A percentile compares a stretch with the other conserved stretches of the same genome.
Evolutionary conservation across 1,140 invertebrate genomes (phyloP).

Genomic region (Phymastichus coffea): DNA sequence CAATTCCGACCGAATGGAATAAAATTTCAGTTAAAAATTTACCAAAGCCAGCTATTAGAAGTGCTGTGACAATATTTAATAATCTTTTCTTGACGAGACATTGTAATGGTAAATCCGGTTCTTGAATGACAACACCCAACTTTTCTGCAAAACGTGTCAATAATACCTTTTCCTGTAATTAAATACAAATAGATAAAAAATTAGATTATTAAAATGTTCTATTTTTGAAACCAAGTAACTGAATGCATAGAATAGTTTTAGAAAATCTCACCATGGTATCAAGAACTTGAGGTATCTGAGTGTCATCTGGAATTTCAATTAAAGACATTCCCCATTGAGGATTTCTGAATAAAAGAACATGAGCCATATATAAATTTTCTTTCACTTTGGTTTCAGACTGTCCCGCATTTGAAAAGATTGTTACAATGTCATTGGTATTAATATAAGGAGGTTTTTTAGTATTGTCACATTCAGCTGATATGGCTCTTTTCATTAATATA

Average conservation of each 20-base stretch:
- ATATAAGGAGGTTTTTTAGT: conserved; percentile 55
- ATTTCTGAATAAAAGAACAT: conserved; percentile 69
- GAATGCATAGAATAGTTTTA: background rate
- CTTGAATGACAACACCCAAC: conserved; percentile 58
- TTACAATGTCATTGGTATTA: conserved; percentile 55
- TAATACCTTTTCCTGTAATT: conserved; percentile 58
- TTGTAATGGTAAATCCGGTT: conserved; percentile 67
- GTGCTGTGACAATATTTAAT: conserved; percentile 60
- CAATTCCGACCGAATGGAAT: too few relatives aligned
- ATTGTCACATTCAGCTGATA: conserved; percentile 63
- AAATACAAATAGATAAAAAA: background rate
- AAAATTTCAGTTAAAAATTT: conserved; percentile 40
- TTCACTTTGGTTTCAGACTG: conserved; percentile 53
- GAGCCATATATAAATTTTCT: conserved; percentile 64
- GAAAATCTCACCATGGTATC: conserved; percentile 28
- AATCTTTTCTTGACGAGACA: conserved; percentile 67
- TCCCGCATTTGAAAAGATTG: conserved; percentile 41
- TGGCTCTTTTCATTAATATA: conserved; percentile 58
- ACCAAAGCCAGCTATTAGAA: conserved; percentile 57
- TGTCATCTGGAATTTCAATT: conserved; percentile 53
- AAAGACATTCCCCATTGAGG: conserved; percentile 68
- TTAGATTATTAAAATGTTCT: background rate
- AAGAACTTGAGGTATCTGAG: conserved; percentile 38
- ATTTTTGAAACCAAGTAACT: conserved; percentile 2
- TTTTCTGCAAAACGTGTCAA: conserved; percentile 54